Percentiles rank a stretch among this genome's conserved stretches.
phyloP scores from a whole-genome alignment of 1,140 invertebrate species.

The Diabrotica virgifera region DNA sequence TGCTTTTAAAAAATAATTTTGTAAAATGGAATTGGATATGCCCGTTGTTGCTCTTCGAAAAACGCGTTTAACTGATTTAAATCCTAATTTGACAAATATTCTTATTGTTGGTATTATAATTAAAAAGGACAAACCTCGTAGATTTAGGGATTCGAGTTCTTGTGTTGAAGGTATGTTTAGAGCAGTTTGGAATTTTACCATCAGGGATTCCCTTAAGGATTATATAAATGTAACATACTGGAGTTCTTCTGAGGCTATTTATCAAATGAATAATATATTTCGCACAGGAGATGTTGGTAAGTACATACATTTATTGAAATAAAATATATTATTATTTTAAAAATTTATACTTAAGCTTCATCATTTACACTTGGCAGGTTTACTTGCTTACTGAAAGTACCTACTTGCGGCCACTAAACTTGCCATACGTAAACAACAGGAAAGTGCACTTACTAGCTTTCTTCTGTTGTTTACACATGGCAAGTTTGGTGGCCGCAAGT shows the following conservation, averaged over 20 bases:
- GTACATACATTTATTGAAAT: not conserved
- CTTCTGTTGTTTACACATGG: too few species aligned
- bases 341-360: too few species aligned
- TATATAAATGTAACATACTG: conserved; percentile 68
- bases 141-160: conserved; percentile 27
- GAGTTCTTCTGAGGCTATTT: conserved; percentile 60
- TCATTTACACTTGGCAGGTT: too few species aligned
- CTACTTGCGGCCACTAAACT: too few species aligned
- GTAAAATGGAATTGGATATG: conserved; percentile 1
- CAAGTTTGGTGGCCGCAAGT: too few species aligned
- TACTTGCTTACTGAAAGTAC: too few species aligned
- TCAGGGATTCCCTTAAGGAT: conserved; percentile 64
- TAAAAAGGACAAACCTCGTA: conserved; percentile 38
- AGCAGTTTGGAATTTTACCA: conserved; percentile 65
- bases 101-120: conserved; percentile 43
- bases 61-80: conserved; percentile 34
- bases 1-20: too few species aligned
- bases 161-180: conserved; percentile 7
- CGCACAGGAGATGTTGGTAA: conserved; percentile 58
- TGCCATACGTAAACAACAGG: too few species aligned
- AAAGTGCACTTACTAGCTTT: too few species aligned
- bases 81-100: conserved; percentile 36
- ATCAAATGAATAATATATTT: conserved; percentile 56
- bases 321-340: too few species aligned
- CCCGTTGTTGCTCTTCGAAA: conserved; percentile 30